A percentile compares a stretch with the other conserved stretches of the same genome.
Evolutionary conservation across 35 echinoderm and acorn worm species (phyloP).

Genomic region (Stichopus chloronotus): DNA sequence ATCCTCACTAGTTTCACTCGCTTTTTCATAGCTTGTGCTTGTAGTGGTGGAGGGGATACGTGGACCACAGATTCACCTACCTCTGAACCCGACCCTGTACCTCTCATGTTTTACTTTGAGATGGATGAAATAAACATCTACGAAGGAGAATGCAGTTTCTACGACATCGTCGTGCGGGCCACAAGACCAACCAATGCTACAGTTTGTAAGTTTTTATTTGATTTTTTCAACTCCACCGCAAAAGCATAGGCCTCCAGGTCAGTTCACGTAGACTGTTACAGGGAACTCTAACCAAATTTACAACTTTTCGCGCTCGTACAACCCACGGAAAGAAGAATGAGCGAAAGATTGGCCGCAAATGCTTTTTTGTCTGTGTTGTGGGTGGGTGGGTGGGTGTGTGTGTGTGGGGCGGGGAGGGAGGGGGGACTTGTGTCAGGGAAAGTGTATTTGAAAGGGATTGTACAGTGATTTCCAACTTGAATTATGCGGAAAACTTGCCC

Average conservation of each 20-base stretch:
- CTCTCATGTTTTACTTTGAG: slow-evolving; percentile 43
- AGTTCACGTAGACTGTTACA: background rate
- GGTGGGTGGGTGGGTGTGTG: background rate
- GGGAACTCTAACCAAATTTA: background rate
- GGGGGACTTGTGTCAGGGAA: background rate
- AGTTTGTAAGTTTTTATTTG: slow-evolving; percentile 16
- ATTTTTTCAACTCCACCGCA: background rate
- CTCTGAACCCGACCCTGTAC: background rate
- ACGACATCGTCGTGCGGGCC: background rate
- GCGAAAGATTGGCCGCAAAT: background rate
- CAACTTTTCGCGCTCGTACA: background rate
- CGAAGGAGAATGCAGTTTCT: slow-evolving; percentile 46
- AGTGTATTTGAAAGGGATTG: too few species aligned
- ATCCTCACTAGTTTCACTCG: background rate
- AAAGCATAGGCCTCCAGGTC: background rate
- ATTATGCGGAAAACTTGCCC: too few species aligned
- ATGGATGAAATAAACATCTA: slow-evolving; percentile 9
- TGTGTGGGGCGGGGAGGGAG: background rate
- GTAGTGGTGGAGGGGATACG: background rate
- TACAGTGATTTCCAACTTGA: too few species aligned
- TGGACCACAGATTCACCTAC: background rate
- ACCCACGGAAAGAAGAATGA: background rate
- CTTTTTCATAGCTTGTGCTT: slow-evolving; percentile 6
- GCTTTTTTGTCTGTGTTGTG: too few species aligned
- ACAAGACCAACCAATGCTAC: slow-evolving; percentile 13